These are phyloP conservation scores for Drosophila macrospina DNA, from an alignment of 2,888 invertebrate species.

Conservation along the genomic window DNA sequence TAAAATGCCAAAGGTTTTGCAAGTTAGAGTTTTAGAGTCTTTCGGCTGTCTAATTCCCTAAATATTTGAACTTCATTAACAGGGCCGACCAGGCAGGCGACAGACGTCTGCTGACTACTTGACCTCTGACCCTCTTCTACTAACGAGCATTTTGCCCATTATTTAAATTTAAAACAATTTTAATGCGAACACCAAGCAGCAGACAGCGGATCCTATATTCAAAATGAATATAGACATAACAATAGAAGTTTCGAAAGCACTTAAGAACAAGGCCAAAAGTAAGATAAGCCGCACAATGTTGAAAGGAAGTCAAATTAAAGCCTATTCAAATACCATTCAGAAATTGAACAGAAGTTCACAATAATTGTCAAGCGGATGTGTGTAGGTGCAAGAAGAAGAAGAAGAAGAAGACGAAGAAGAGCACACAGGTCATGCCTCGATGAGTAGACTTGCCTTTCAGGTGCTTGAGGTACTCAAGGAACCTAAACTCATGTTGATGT, in stretches of 20 bases:
- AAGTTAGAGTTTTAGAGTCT: conserved; percentile 40
- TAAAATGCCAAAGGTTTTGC: conserved; percentile 68
- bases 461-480: conserved; percentile 24
- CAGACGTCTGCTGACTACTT: conserved; percentile 14
- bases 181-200: conserved; percentile 36
- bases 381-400: conserved; percentile 37
- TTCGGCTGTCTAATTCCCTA: conserved; percentile 47
- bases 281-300: conserved; percentile 19
- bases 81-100: conserved; percentile 12
- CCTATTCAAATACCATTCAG: conserved; percentile 21
- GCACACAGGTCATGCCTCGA: conserved; percentile 62
- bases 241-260: conserved; percentile 22
- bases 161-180: conserved; percentile 73
- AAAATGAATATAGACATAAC: conserved; percentile 30
- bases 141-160: conserved; percentile 63
- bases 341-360: conserved; percentile 8
- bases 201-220: conserved; percentile 18
- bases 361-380: conserved; percentile 22
- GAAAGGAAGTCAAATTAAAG: conserved; percentile 24
- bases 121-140: conserved; percentile 46
- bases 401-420: not conserved
- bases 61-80: conserved; percentile 79
- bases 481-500: conserved; percentile 27
- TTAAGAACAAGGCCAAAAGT: conserved; percentile 15
- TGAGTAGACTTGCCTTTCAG: conserved; percentile 34